Base-by-base conservation (phyloP, 2,888 invertebrate genomes). In the Vanessa cardui region DNA sequence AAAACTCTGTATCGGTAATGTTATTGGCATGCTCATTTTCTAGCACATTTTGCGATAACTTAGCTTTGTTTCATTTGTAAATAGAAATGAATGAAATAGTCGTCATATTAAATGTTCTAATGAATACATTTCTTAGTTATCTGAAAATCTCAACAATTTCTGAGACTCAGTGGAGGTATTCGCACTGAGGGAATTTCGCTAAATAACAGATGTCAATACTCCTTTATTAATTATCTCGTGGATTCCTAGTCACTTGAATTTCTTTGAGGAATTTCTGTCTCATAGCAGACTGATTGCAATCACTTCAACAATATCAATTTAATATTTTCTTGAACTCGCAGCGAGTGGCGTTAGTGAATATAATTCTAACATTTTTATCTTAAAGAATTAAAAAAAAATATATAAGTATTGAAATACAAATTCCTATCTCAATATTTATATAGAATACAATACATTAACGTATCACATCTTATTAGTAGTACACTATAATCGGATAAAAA, bases 191-290 rank as follows among this genome's bases (percentile, higher is more conserved):
- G 58, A 56, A 50, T 65, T 65, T 65, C 39, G 70, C 69, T 73
- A 73, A 76, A 75, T 79, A 77, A 78, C 73, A 77, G 69, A 74
- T 73, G 72, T 72, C 75, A 74, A 76, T 78, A 79, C 76, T 76
- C 76, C 74, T 69, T 75, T 70, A 71, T 76, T 80, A 77, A 83
- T 83, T 77, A 73, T 63, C 72, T 72, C 61, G 56, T 56, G 66
- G 62, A 58, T 64, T 15, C 56, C 63, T 44, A 47, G 54, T 61
- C 49, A 16, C 59, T 60, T 49, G 60, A 46, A 45, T 54, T 60
- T 65, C 60, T 66, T 46, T 58, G 54, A 52, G 49, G 47, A 65
- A 65, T 58, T 65, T 58, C 62, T 52, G 44, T 50, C 60, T 7
- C 21, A 49, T 26, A 65, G 39, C 44, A 39, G 49, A 50, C 46